Percentiles rank a stretch among this genome's conserved stretches.
These are phyloP conservation scores for Thamnophis elegans DNA, from an alignment of 2,797 vertebrate species.

Conservation along the genomic window DNA sequence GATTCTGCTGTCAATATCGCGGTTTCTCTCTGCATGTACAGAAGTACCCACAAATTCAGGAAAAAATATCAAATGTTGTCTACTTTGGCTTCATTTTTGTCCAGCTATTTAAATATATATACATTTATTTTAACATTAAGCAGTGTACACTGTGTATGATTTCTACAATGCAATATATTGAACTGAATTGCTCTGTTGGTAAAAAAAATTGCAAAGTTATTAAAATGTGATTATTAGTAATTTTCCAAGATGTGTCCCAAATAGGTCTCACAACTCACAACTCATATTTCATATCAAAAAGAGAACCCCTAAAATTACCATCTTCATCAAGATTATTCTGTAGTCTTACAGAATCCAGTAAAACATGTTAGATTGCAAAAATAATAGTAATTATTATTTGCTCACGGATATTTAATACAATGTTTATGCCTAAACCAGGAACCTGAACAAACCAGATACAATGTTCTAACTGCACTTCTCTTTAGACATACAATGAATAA, in stretches of 20 bases:
- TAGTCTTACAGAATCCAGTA: not conserved
- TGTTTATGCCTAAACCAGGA: not conserved
- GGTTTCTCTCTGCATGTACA: slow-evolving; percentile 67
- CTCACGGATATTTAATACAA: not conserved
- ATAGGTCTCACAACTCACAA: not conserved
- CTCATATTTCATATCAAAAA: not conserved
- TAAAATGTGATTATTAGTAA: not conserved
- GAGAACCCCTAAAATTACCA: not conserved
- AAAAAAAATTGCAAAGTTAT: not conserved
- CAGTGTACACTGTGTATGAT: slow-evolving; percentile 42
- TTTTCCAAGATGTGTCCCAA: not conserved
- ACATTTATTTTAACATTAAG: slow-evolving; percentile 72
- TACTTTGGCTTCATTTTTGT: slow-evolving; percentile 66
- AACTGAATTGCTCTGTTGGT: not conserved
- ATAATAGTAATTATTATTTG: not conserved
- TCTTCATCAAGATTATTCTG: not conserved
- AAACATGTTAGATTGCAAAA: not conserved
- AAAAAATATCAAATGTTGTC: slow-evolving; percentile 53
- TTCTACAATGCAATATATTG: not conserved
- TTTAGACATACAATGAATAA: not conserved
- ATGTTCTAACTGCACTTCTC: not conserved
- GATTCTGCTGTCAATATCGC: slow-evolving; percentile 72
- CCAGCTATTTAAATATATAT: slow-evolving; percentile 67
- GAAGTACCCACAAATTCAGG: slow-evolving; percentile 65
- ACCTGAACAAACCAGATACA: not conserved